Conservation (phyloP, 2,888 invertebrate species). For the Pristionchus fissidentatus region DNA sequence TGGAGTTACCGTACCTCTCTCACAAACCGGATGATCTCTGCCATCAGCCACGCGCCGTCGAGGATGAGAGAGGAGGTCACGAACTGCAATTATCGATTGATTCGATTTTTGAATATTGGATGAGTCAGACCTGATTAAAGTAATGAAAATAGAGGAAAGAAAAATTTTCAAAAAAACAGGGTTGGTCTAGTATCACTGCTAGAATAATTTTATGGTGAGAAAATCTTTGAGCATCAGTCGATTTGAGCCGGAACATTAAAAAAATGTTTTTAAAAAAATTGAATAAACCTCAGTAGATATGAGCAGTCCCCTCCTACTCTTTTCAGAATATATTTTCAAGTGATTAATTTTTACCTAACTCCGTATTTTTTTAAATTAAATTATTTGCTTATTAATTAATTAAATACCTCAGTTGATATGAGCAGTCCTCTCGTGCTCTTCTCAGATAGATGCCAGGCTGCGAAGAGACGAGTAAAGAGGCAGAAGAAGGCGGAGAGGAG, state of each 20-base stretch:
- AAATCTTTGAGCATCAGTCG: too few relatives aligned
- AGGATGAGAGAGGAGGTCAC: slow-evolving; percentile 59
- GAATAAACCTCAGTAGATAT: not conserved
- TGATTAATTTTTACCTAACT: slow-evolving; percentile 56
- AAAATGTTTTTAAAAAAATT: too few relatives aligned
- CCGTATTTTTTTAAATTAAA: too few relatives aligned
- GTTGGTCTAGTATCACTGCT: too few relatives aligned
- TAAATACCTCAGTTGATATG: slow-evolving; percentile 53
- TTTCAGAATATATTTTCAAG: not conserved
- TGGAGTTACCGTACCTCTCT: not conserved
- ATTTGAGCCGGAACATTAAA: too few relatives aligned
- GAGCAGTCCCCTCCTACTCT: too few relatives aligned
- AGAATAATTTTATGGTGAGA: too few relatives aligned
- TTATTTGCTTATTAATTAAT: too few relatives aligned
- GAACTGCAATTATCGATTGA: slow-evolving; percentile 57
- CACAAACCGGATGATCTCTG: slow-evolving; percentile 61
- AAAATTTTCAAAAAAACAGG: too few relatives aligned
- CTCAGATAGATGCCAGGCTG: slow-evolving; percentile 65
- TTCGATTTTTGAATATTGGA: not conserved
- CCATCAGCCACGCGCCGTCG: slow-evolving; percentile 67
- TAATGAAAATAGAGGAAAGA: too few relatives aligned
- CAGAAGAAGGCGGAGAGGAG: slow-evolving; percentile 64
- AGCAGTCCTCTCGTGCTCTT: slow-evolving; percentile 64
- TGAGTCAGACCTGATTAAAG: not conserved
- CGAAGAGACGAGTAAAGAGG: slow-evolving; percentile 64